These are phyloP conservation scores for Paramormyrops kingsleyae DNA, from an alignment of 2,113 vertebrate genomes.

Conservation along the genomic window DNA sequence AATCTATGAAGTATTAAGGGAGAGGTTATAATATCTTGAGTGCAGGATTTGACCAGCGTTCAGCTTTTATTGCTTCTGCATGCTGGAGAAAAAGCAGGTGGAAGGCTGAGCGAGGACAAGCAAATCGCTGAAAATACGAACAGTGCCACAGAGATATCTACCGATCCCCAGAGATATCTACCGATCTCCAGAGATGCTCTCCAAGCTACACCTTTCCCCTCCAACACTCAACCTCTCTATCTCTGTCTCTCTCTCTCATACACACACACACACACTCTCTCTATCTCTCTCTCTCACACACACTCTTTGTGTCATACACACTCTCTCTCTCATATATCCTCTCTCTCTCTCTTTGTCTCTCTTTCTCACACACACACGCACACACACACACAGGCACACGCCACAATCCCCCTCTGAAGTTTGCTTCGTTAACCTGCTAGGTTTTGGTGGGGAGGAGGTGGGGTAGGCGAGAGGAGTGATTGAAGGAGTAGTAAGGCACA, in stretches of 20 bases:
- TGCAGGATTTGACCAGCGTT: neutral
- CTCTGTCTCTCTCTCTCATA: neutral
- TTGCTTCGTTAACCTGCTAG: constrained; percentile 18
- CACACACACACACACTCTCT: neutral
- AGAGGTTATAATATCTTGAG: neutral
- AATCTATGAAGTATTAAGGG: neutral
- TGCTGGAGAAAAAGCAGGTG: neutral
- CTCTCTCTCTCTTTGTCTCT: neutral
- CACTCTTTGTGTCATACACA: neutral
- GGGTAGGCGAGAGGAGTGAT: neutral
- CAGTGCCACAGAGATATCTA: neutral
- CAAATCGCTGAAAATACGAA: neutral
- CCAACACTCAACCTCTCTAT: neutral
- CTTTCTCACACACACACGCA: neutral
- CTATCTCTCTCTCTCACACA: neutral
- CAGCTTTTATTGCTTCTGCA: neutral
- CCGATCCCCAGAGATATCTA: neutral
- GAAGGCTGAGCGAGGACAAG: neutral
- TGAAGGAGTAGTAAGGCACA: constrained; percentile 12
- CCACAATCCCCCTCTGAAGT: constrained; percentile 2
- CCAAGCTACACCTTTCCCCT: neutral
- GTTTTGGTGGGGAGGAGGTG: neutral
- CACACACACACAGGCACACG: neutral
- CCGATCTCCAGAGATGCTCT: neutral
- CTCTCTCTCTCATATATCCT: neutral